Evolutionary conservation across 2,888 invertebrate genomes (phyloP).

Genomic region (Sepioteuthis lessoniana): DNA sequence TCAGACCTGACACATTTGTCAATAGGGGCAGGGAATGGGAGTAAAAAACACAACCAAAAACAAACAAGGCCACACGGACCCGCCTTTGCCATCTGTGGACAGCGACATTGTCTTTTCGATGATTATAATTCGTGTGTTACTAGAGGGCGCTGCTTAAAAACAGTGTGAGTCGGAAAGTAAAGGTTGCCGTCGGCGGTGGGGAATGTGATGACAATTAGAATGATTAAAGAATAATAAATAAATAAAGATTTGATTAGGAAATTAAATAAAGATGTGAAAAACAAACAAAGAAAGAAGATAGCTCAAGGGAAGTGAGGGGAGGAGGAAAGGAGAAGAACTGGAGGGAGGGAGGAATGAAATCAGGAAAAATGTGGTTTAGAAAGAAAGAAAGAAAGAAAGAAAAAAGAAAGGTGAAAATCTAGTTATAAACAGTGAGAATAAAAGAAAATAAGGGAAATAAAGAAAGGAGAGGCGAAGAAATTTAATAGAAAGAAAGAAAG

Average conservation of each 20-base stretch:
- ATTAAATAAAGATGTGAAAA: neutral
- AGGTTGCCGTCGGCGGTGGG: neutral
- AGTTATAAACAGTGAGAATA: too few relatives aligned
- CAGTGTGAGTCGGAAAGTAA: neutral
- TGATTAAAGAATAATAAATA: neutral
- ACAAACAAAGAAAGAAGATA: neutral
- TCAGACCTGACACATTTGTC: slow-evolving; percentile 4
- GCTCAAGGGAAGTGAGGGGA: neutral
- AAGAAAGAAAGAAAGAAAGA: neutral
- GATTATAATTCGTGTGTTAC: slow-evolving; percentile 9
- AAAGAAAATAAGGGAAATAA: neutral
- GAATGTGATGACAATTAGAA: slow-evolving; percentile 21
- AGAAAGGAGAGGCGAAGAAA: neutral
- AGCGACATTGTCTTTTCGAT: neutral
- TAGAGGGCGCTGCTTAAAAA: slow-evolving; percentile 33
- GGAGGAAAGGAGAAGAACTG: neutral
- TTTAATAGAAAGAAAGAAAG: too few relatives aligned
- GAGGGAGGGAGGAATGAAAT: neutral
- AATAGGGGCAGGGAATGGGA: neutral
- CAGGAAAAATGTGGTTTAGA: neutral
- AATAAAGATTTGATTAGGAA: slow-evolving; percentile 11
- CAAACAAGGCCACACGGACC: neutral
- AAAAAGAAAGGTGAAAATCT: neutral
- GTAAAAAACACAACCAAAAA: neutral
- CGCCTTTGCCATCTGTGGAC: slow-evolving; percentile 9